Evolutionary conservation across 1,140 invertebrate species (phyloP).

Genomic region (Chymomyza costata): DNA sequence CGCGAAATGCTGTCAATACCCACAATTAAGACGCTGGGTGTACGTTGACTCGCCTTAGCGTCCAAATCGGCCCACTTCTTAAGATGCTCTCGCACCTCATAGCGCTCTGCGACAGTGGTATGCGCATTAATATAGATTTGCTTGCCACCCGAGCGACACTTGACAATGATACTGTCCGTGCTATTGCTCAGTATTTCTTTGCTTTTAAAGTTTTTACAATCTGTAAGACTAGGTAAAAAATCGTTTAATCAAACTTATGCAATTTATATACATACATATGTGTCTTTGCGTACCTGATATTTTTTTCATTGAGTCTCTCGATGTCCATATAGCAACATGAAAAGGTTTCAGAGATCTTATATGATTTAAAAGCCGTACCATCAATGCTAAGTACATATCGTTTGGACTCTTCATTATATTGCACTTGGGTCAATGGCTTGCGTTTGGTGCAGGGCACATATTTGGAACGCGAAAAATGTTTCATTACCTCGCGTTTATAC

Average conservation of each 20-base stretch:
- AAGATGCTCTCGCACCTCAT: constrained; percentile 40
- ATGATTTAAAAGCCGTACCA: constrained; percentile 54
- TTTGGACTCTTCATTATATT: constrained; percentile 44
- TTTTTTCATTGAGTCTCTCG: constrained; percentile 51
- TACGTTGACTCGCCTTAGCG: not conserved
- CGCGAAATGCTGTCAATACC: constrained; percentile 90
- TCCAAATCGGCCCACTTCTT: constrained; percentile 22
- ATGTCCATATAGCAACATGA: constrained; percentile 78
- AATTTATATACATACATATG: not conserved
- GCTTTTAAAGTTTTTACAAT: constrained; percentile 70
- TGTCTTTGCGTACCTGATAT: constrained; percentile 11
- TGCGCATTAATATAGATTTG: constrained; percentile 68
- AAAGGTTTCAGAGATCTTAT: constrained; percentile 52
- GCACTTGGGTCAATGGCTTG: constrained; percentile 76
- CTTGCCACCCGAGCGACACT: constrained; percentile 63
- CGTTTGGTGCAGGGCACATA: constrained; percentile 78
- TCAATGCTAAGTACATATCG: constrained; percentile 57
- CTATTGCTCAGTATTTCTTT: constrained; percentile 60
- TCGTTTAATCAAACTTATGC: not conserved
- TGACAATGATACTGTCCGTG: constrained; percentile 76
- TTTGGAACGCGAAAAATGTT: constrained; percentile 78
- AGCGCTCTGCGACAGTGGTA: constrained; percentile 55
- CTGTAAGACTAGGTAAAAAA: constrained; percentile 40
- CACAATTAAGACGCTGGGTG: constrained; percentile 80
- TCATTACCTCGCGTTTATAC: constrained; percentile 80